Base-by-base conservation (phyloP, 2,888 invertebrate genomes). In the Anthophora plumipes region DNA sequence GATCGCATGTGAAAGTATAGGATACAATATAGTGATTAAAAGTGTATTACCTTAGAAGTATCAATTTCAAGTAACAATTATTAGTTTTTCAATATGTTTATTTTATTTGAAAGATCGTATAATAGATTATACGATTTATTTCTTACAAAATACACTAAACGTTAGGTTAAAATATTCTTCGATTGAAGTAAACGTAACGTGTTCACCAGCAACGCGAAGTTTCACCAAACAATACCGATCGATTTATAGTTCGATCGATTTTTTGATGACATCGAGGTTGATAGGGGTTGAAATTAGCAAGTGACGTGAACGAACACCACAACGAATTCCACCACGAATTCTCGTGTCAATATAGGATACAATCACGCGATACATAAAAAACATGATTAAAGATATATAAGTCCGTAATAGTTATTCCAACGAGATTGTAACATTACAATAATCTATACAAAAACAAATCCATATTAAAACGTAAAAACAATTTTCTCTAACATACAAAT, bases 331-430 rank as follows among this genome's bases (percentile, higher is more conserved):
- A 4, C 50, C 39, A 0, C 17, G 50, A 54, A 22, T 41, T 54
- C 14, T 17, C 46, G 9, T 25, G 6, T 31, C 55, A 31, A 1
- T 20, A 46, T 46, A 12, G 14, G 11, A 55, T n/a, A 43, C 55
- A n/a, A 55, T 55, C 67, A 55, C 67, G 67, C 43, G 55, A 68
- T 54, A 55, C 43, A 31, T 9, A n/a, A 43, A 46, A n/a, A 55
- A n/a, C n/a, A 37, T 39, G n/a, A 31, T 31, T 20, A 55, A 55
- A 31, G 11, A 14, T 4, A n/a, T 25, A n/a, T 46, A n/a, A n/a
- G n/a, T n/a, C 41, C 54, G 17, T 25, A 4, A 2, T 39, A 20
- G 37, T 50, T 31, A 37, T 39, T 39, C 17, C 14, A 20, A 17
- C 12, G 3, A 37, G 5, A 48, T 20, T 14, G 8, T 14, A 6